Evolutionary conservation across 2,113 vertebrate species (phyloP).

Genomic region (Sclerurus mexicanus): DNA sequence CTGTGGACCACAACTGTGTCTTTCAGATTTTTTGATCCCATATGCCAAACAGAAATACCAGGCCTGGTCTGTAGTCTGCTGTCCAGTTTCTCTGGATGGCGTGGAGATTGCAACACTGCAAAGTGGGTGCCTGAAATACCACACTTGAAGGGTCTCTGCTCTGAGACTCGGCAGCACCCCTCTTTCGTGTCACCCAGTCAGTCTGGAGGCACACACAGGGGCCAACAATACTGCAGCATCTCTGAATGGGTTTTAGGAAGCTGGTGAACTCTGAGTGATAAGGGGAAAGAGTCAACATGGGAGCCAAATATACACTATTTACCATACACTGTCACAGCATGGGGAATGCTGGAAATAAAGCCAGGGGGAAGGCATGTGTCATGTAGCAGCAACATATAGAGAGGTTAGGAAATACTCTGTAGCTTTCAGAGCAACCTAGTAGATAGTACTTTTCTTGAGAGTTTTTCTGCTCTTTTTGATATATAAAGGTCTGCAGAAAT

Average conservation of each 20-base stretch:
- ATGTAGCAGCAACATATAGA: fast-evolving
- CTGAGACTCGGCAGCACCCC: background rate
- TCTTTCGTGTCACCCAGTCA: background rate
- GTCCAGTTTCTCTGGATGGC: background rate
- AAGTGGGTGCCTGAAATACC: background rate
- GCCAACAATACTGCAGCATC: background rate
- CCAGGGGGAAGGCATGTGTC: background rate
- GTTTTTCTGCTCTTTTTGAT: background rate
- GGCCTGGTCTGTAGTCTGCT: background rate
- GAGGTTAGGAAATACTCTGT: background rate
- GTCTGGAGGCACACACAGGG: background rate
- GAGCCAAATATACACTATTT: background rate
- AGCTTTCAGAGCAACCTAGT: background rate
- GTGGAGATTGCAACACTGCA: background rate
- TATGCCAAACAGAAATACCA: background rate
- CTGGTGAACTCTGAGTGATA: background rate
- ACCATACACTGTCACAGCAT: background rate
- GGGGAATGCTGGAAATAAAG: background rate
- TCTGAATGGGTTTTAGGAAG: background rate
- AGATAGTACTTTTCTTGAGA: background rate
- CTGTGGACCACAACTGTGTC: background rate
- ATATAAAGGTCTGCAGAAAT: background rate
- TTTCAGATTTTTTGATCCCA: background rate
- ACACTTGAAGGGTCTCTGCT: background rate
- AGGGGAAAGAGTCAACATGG: background rate